These are phyloP conservation scores for Etheostoma nigrum DNA, from an alignment of 2,797 vertebrate genomes.

Conservation along the genomic window DNA sequence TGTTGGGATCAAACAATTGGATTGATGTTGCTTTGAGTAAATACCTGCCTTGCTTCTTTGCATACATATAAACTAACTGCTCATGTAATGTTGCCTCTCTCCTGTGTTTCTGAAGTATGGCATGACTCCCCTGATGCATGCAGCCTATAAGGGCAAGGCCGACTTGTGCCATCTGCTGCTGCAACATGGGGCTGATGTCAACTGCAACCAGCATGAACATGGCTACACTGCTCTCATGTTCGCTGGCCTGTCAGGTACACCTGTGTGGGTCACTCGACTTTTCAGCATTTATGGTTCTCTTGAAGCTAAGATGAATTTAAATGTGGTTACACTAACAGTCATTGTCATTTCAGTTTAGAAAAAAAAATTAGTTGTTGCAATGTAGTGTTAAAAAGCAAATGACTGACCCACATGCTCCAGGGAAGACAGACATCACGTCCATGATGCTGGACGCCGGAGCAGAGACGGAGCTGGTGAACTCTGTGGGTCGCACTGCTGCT, in stretches of 20 bases:
- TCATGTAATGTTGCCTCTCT: not conserved
- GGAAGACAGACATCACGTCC: slow-evolving; percentile 93
- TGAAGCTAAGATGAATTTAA: not conserved
- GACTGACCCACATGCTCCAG: slow-evolving; percentile 64
- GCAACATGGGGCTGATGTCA: slow-evolving; percentile 92
- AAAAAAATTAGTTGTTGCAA: not conserved
- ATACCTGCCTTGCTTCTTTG: not conserved
- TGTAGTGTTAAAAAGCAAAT: not conserved
- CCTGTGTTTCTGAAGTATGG: slow-evolving; percentile 42
- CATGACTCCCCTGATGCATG: slow-evolving; percentile 94
- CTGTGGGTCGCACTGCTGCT: slow-evolving; percentile 94
- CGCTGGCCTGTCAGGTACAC: slow-evolving; percentile 92
- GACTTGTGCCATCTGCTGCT: slow-evolving; percentile 92
- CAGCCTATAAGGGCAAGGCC: slow-evolving; percentile 91
- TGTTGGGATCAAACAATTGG: no score
- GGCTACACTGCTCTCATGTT: slow-evolving; percentile 97
- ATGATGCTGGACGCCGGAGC: slow-evolving; percentile 94
- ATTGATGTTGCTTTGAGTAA: not conserved
- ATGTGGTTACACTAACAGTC: not conserved
- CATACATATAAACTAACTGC: not conserved
- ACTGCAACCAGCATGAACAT: slow-evolving; percentile 93
- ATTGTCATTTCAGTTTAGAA: not conserved
- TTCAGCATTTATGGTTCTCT: not conserved
- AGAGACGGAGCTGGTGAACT: slow-evolving; percentile 92
- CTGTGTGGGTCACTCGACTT: not conserved